Base-by-base conservation (phyloP, 2,113 vertebrate species). In the Sylvia atricapilla region DNA sequence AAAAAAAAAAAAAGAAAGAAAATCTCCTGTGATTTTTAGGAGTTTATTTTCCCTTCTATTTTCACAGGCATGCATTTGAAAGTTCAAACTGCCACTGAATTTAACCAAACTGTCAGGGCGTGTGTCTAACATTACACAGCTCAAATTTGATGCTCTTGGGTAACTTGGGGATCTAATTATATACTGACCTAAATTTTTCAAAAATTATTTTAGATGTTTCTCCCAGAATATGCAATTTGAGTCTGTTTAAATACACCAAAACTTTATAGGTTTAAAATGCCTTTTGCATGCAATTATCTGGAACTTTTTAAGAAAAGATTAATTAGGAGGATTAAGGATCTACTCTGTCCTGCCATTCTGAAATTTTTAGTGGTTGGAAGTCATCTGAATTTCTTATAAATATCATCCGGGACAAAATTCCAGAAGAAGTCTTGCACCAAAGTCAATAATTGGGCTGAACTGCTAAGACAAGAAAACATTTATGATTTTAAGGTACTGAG, bases 111-210 rank as follows among this genome's bases (percentile, higher is more conserved):
- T 84, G 77, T 55, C 72, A 83, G n/a, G 58, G 79, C 11, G 6
- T 49, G 43, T 47, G 33, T 95, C 41, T 83, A 63, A 81, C 80
- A 84, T 93, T 75, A 92, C 41, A 59, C 73, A 84, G 39, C 78
- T 93, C 81, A 84, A 76, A 80, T 37, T 31, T 67, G 27, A 52
- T 56, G 33, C 22, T 85, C 31, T 90, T 0, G 2, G 30, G 41
- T 82, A 94, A 94, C 69, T 72, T 84, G 18, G 52, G 56, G 7
- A 25, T 94, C 77, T 89, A 95, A 94, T 91, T 91, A 92, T 83
- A 64, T 25, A 82, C 64, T 81, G 60, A 94, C 94, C 84, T 89
- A 91, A 68, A 84, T 92, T 94, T 93, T 87, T 73, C 30, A 75
- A 63, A 84, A 87, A 39, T 47, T 9, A 91, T 92, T 94, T 87